A percentile compares a stretch with the other conserved stretches of the same genome.
phyloP scores from a whole-genome alignment of 2,113 vertebrate genomes.

The Phodopus roborovskii region DNA sequence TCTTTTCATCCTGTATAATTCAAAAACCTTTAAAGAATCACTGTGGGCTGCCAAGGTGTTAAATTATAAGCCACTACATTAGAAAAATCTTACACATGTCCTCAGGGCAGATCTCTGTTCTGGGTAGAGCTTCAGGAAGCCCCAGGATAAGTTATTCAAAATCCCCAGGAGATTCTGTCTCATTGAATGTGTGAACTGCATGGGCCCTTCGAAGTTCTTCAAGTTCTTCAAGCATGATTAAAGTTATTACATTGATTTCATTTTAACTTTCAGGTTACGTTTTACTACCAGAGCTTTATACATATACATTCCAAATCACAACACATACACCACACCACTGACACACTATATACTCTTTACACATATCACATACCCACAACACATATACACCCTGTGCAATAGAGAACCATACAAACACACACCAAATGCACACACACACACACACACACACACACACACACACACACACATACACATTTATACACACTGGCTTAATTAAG shows the following conservation, averaged over 20 bases:
- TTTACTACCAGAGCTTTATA: constrained; percentile 15
- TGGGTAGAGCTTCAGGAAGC: background rate
- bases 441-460: background rate
- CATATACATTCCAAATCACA: too few species aligned
- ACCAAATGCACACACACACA: background rate
- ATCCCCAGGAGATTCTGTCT: background rate
- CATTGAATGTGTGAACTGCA: background rate
- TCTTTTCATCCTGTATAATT: background rate
- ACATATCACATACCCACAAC: background rate
- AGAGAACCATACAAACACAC: background rate
- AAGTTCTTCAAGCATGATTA: constrained; percentile 18
- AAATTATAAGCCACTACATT: background rate
- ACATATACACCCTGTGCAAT: background rate
- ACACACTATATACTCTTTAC: too few species aligned
- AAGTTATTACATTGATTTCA: constrained; percentile 11
- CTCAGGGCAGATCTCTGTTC: background rate
- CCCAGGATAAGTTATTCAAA: background rate
- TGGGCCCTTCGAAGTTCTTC: constrained; percentile 35
- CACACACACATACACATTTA: background rate
- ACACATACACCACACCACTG: background rate
- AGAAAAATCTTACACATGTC: background rate
- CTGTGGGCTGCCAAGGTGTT: background rate
- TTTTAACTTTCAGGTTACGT: constrained; percentile 26
- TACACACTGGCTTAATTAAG: background rate
- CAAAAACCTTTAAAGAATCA: constrained; percentile 11